Evolutionary conservation across 2,113 vertebrate genomes (phyloP).

Genomic region (Notothenia rossii): DNA sequence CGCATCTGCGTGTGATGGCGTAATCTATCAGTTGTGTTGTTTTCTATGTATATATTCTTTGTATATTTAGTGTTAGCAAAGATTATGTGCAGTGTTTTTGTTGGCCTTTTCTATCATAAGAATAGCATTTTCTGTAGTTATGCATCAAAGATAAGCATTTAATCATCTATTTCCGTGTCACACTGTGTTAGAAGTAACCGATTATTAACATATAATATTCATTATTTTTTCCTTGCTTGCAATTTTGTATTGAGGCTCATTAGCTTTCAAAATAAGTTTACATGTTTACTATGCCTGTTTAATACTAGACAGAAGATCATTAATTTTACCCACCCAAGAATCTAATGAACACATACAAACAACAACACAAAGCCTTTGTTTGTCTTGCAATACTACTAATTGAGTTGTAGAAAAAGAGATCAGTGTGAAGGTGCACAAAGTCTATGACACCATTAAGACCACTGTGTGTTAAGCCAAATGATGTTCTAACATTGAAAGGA

Average conservation of each 20-base stretch:
- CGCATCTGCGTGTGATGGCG: not conserved
- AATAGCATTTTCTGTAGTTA: not conserved
- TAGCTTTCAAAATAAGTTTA: constrained; percentile 5
- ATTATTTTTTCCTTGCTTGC: not conserved
- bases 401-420: constrained; percentile 4
- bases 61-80: not conserved
- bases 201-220: not conserved
- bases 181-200: not conserved
- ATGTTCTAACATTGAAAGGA: constrained; percentile 30
- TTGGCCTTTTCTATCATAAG: not conserved
- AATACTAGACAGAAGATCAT: not conserved
- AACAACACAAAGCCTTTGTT: constrained; percentile 1
- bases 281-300: not conserved
- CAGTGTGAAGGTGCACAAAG: not conserved
- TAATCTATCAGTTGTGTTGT: not conserved
- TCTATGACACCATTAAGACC: constrained; percentile 6
- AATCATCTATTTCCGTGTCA: not conserved
- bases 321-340: not conserved
- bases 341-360: not conserved
- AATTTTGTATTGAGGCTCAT: not conserved
- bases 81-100: not conserved
- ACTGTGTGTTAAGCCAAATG: constrained; percentile 21
- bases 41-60: not conserved
- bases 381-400: not conserved
- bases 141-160: not conserved